A percentile compares a stretch with the other conserved stretches of the same genome.
These are phyloP conservation scores for Montipora efflorescens DNA, from an alignment of 64 coral and sea anemone genomes.

Conservation along the genomic window DNA sequence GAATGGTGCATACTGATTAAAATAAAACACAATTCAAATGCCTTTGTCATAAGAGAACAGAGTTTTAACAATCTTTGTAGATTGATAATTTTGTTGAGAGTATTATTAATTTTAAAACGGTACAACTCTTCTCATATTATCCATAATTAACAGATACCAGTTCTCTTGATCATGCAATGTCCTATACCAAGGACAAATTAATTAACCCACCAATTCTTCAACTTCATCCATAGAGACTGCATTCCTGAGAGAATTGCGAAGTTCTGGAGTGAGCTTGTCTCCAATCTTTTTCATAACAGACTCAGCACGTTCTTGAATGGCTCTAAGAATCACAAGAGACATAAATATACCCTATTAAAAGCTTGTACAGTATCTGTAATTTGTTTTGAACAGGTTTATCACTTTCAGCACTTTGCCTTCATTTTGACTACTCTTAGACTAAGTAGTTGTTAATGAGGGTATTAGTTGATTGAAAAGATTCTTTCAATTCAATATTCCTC, in stretches of 20 bases:
- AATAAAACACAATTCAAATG: neutral
- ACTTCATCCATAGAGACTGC: slow-evolving; percentile 84
- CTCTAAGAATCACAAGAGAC: slow-evolving; percentile 27
- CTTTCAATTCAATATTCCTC: too few species aligned
- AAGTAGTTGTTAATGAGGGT: too few species aligned
- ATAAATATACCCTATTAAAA: neutral
- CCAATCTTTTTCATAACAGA: slow-evolving; percentile 88
- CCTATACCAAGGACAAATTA: neutral
- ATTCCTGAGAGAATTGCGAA: slow-evolving; percentile 35
- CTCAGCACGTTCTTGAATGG: slow-evolving; percentile 69
- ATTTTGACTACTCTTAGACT: too few species aligned
- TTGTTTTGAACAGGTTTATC: neutral
- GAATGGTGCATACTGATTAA: slow-evolving; percentile 85
- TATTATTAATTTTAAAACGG: too few species aligned
- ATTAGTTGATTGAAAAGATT: too few species aligned
- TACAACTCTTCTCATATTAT: too few species aligned
- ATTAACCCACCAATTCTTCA: slow-evolving; percentile 87
- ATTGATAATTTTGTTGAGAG: too few species aligned
- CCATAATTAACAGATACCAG: too few species aligned
- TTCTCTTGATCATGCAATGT: too few species aligned
- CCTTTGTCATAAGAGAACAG: too few species aligned
- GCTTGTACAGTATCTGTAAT: neutral
- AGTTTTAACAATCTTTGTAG: neutral
- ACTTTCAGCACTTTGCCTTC: too few species aligned
- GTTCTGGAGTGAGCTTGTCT: slow-evolving; percentile 73